Evolutionary conservation across 2,113 vertebrate species (phyloP).

Genomic region (Mirza zaza): DNA sequence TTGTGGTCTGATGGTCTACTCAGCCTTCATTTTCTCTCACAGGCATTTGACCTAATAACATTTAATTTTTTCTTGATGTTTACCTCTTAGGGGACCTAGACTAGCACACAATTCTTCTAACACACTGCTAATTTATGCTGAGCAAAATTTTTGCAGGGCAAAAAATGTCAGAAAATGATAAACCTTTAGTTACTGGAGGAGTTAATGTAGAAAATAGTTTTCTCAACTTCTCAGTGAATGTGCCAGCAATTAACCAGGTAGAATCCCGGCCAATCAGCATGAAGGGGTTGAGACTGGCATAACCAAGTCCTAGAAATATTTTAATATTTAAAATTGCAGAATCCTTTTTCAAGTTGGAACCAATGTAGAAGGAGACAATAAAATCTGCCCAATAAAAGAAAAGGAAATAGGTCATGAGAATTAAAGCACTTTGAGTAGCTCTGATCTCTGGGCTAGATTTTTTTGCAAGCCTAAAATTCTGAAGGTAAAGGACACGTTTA

Average conservation of each 20-base stretch:
- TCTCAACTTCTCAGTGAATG: too few species aligned
- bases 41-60: too few species aligned
- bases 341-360: neutral
- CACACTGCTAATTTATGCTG: too few species aligned
- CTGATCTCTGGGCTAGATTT: neutral
- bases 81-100: too few species aligned
- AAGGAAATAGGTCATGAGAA: constrained; percentile 15
- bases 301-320: neutral
- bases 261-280: neutral
- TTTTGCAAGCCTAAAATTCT: neutral
- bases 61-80: too few species aligned
- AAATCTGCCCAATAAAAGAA: neutral
- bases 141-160: too few species aligned
- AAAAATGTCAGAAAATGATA: too few species aligned
- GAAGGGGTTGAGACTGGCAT: neutral
- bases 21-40: neutral
- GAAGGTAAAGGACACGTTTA: neutral
- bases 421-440: neutral
- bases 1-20: neutral
- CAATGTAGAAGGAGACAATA: neutral
- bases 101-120: too few species aligned
- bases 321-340: neutral
- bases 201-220: too few species aligned
- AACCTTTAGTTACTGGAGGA: too few species aligned
- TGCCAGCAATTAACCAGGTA: too few species aligned